Base-by-base conservation (phyloP, 2,113 vertebrate genomes). In the Callaeas wilsoni region DNA sequence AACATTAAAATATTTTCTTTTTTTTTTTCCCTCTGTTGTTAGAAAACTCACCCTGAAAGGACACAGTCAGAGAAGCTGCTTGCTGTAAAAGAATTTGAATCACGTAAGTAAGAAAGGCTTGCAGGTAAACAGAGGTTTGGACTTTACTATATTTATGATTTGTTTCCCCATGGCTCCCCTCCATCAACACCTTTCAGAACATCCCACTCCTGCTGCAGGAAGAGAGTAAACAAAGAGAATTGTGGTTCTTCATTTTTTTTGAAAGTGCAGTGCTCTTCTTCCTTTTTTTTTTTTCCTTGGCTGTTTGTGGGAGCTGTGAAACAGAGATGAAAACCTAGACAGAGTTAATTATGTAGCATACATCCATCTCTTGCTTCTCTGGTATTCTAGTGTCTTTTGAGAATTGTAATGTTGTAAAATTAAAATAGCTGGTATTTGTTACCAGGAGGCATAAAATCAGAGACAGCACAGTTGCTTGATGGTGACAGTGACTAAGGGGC, bases 1-100 rank as follows among this genome's bases (percentile, higher is more conserved):
- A 94, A 69, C 6, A 30, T 20, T 84, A 52, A 88, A 84, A 26
- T 57, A 4, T 74, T 92, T 86, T 62, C 23, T 49, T 75, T 0
- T 71, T 75, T 13, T 62, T 71, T 77, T 74, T 70, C 22, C 79
- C 14, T 68, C n/a, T 60, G 11, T 47, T 93, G 26, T 35, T 97
- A 99, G 99, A 99, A 98, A 98, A 96, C 70, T 47, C 98, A 99
- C 90, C 98, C 97, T 57, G 99, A 98, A 86, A 98, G 97, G 95
- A 98, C 98, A 20, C 39, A 87, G 18, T 99, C 99, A 0, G 99
- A 99, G 97, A 98, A 94, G 82, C 93, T 99, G 52, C 77, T 99
- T 71, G 89, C 97, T 18, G 97, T 99, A 81, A 98, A 82, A 94
- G 99, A 99, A 37, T 98, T 99, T 96, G 99, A 99, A 80, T 99